These are phyloP conservation scores for Pseudomyrmex pallidus DNA, from an alignment of 1,140 invertebrate species.

Conservation along the genomic window DNA sequence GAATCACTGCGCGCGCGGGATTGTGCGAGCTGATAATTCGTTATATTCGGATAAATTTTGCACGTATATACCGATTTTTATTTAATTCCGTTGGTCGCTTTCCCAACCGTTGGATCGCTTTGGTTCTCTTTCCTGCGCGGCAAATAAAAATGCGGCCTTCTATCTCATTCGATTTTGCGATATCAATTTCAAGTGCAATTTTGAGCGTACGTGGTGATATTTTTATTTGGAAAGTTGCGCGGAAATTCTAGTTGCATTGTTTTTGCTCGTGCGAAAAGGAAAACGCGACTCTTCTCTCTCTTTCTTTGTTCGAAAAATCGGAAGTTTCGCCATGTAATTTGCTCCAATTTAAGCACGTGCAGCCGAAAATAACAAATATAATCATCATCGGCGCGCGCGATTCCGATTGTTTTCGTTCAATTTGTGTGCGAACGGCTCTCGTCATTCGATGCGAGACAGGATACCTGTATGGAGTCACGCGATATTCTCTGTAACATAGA, in stretches of 20 bases:
- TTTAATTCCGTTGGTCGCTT: conserved; percentile 40
- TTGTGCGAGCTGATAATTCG: conserved; percentile 46
- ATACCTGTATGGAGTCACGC: conserved; percentile 39
- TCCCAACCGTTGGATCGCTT: not conserved
- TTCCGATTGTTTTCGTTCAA: conserved; percentile 25
- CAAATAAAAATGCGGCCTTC: conserved; percentile 36
- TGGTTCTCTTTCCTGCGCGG: conserved; percentile 13
- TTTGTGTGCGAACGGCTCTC: conserved; percentile 38
- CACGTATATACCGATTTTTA: conserved; percentile 53
- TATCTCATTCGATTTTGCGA: conserved; percentile 21
- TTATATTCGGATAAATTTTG: conserved; percentile 41
- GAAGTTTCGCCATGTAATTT: not conserved
- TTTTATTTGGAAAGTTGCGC: conserved; percentile 48
- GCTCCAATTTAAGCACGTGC: not conserved
- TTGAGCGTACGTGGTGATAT: conserved; percentile 37
- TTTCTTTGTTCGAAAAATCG: not conserved
- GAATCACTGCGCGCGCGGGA: not conserved
- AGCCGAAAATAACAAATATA: conserved; percentile 12
- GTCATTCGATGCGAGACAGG: conserved; percentile 44
- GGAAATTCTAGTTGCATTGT: conserved; percentile 27
- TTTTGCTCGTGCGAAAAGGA: not conserved
- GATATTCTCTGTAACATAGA: conserved; percentile 35
- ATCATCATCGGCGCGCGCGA: conserved; percentile 11
- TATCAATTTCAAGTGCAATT: conserved; percentile 47
- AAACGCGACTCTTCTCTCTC: not conserved